These are phyloP conservation scores for Pterostichus madidus DNA, from an alignment of 2,888 invertebrate species.

Conservation along the genomic window DNA sequence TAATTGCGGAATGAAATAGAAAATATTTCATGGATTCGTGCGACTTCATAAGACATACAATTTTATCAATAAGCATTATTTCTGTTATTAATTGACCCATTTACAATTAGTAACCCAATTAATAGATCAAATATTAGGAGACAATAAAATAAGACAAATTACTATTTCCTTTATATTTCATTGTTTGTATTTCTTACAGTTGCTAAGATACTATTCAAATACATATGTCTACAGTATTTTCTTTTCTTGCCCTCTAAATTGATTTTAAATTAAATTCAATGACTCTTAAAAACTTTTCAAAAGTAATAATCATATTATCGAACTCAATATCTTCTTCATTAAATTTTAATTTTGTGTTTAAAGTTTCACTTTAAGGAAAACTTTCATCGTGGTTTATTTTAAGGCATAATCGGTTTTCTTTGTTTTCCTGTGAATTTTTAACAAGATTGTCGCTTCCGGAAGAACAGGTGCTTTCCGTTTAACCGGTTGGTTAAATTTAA, in stretches of 20 bases:
- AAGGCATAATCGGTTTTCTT: not conserved
- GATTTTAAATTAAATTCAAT: not conserved
- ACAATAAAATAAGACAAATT: too few species aligned
- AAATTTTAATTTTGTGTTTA: not conserved
- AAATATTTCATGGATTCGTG: too few species aligned
- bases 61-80: too few species aligned
- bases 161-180: too few species aligned
- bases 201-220: not conserved
- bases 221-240: not conserved
- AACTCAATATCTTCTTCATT: not conserved
- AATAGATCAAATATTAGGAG: too few species aligned
- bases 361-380: not conserved
- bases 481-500: conserved; percentile 36
- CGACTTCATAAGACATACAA: too few species aligned
- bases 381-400: not conserved
- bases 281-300: not conserved
- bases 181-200: not conserved
- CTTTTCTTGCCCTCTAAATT: not conserved
- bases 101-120: too few species aligned
- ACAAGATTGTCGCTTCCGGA: conserved; percentile 7
- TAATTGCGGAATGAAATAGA: too few species aligned
- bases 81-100: too few species aligned
- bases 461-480: not conserved
- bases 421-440: not conserved
- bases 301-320: not conserved